Evolutionary conservation across 37 sponge, comb jelly and placozoan genomes (phyloP).

Genomic region (Spongilla lacustris): DNA sequence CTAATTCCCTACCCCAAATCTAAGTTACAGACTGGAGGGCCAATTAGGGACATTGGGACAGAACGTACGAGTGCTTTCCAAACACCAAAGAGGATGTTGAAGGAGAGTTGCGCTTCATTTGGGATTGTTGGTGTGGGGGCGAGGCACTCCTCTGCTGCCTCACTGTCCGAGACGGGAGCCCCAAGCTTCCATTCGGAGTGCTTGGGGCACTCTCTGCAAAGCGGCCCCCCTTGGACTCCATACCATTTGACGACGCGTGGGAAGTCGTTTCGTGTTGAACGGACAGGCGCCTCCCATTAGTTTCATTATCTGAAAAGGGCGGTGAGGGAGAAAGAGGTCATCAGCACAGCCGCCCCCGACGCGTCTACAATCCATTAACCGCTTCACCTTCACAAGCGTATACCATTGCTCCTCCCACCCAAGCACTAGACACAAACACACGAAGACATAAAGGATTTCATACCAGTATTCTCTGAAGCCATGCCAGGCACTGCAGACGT

Average conservation of each 20-base stretch:
- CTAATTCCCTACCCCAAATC: no score
- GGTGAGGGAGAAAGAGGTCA: not conserved
- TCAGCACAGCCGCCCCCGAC: not conserved
- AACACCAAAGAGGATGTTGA: not conserved
- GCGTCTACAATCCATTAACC: not conserved
- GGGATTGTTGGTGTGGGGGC: not conserved
- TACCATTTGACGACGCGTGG: not conserved
- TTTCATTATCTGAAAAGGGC: not conserved
- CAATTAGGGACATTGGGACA: not conserved
- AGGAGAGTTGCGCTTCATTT: not conserved
- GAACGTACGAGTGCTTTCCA: not conserved
- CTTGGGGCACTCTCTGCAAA: constrained; percentile 11
- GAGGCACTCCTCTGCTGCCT: not conserved
- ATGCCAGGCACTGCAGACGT: not conserved
- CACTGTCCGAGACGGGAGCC: not conserved
- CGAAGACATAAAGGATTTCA: not conserved
- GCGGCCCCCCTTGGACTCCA: constrained; percentile 46
- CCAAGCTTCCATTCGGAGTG: not conserved
- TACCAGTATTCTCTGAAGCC: not conserved
- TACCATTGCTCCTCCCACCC: no score
- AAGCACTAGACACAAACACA: not conserved
- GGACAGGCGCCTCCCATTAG: not conserved
- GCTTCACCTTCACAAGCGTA: no score
- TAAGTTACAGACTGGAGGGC: no score
- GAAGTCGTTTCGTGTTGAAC: not conserved